phyloP scores from a whole-genome alignment of 2,888 invertebrate genomes.

The Stratiomys singularior region DNA sequence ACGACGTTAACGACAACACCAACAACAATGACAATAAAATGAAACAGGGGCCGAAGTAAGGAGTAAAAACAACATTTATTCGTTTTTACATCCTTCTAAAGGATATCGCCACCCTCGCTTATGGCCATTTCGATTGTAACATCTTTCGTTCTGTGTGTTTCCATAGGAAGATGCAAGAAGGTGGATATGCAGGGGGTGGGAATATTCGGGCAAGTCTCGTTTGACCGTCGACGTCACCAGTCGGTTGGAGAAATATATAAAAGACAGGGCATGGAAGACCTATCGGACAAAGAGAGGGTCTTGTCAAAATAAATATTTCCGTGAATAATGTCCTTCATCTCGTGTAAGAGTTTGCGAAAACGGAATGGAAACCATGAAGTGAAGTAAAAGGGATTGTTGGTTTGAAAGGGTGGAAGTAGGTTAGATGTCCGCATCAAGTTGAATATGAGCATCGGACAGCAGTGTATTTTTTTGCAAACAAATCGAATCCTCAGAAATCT shows the following conservation, averaged over 20 bases:
- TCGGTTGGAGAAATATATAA: slow-evolving; percentile 18
- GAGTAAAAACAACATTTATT: slow-evolving; percentile 33
- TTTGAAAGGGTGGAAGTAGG: background rate
- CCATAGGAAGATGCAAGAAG: no score
- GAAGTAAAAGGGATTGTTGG: background rate
- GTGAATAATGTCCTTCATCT: slow-evolving; percentile 51
- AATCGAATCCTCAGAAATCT: slow-evolving; percentile 24
- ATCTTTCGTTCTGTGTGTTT: background rate
- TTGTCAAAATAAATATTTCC: slow-evolving; percentile 53
- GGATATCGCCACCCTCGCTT: slow-evolving; percentile 41
- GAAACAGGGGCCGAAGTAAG: background rate
- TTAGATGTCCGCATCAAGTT: slow-evolving; percentile 14
- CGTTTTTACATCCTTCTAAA: slow-evolving; percentile 32
- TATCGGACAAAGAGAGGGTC: slow-evolving; percentile 52
- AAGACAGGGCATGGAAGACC: slow-evolving; percentile 43
- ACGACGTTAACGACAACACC: background rate
- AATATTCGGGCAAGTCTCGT: background rate
- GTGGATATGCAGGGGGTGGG: background rate
- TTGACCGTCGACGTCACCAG: slow-evolving; percentile 36
- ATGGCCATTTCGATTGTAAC: slow-evolving; percentile 28
- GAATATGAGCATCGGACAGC: slow-evolving; percentile 3
- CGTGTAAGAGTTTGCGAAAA: slow-evolving; percentile 1
- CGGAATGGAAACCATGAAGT: background rate
- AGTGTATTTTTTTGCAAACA: slow-evolving; percentile 11
- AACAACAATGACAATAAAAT: slow-evolving; percentile 8